phyloP scores from a whole-genome alignment of 1,140 invertebrate genomes.

The Calliopsis andreniformis region DNA sequence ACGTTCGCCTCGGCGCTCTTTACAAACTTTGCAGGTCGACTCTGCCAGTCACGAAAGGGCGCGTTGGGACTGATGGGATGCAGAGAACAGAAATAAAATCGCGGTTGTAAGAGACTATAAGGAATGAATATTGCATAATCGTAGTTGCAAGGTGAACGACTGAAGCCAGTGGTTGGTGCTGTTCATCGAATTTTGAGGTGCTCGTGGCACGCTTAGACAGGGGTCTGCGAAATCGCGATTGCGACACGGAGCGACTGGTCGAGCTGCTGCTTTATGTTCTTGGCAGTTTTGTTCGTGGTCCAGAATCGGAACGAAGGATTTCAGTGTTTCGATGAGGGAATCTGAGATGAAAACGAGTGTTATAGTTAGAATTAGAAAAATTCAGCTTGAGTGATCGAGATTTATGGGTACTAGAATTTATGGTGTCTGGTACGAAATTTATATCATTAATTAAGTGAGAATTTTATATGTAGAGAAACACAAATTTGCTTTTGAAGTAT shows the following conservation, averaged over 20 bases:
- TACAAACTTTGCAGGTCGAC: slow-evolving; percentile 48
- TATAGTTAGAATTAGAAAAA: no score
- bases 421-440: no score
- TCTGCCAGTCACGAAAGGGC: slow-evolving; percentile 58
- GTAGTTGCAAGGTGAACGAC: slow-evolving; percentile 55
- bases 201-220: not conserved
- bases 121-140: slow-evolving; percentile 65
- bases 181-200: not conserved
- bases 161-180: slow-evolving; percentile 5
- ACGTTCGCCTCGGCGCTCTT: slow-evolving; percentile 42
- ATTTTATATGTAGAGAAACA: no score
- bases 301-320: not conserved
- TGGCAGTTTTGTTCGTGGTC: not conserved
- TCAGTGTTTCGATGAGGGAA: not conserved
- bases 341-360: no score
- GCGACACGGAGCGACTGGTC: not conserved
- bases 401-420: no score
- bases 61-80: slow-evolving; percentile 39
- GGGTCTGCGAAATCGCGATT: not conserved
- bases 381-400: no score
- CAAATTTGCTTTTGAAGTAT: no score
- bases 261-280: not conserved
- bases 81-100: slow-evolving; percentile 46
- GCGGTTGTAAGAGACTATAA: slow-evolving; percentile 51
- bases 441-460: no score